Evolutionary conservation across 2,113 vertebrate species (phyloP).

Genomic region (Calidris pugnax): DNA sequence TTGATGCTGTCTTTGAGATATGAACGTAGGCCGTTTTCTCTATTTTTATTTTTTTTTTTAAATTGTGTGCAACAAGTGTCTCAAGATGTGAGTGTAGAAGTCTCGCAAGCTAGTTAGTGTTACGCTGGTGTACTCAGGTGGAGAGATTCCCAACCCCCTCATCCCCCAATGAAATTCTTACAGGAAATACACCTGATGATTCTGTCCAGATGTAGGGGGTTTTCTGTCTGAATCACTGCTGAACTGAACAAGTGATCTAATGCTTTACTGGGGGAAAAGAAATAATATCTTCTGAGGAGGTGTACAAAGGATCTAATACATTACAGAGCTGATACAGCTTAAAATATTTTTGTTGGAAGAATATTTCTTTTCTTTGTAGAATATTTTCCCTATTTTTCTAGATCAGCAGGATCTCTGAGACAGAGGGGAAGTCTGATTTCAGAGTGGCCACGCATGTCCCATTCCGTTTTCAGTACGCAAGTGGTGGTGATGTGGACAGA

Average conservation of each 20-base stretch:
- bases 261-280: not conserved
- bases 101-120: not conserved
- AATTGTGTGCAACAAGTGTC: not conserved
- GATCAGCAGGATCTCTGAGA: not conserved
- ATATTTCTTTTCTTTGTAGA: not conserved
- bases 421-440: not conserved
- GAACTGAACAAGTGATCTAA: not conserved
- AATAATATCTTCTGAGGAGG: not conserved
- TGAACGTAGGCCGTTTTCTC: not conserved
- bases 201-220: not conserved
- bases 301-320: not conserved
- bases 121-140: not conserved
- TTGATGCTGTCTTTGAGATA: not conserved
- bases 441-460: not conserved
- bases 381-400: not conserved
- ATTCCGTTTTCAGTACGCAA: not conserved
- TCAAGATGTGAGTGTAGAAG: not conserved
- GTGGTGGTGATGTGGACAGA: not conserved
- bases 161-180: not conserved
- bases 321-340: not conserved
- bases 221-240: not conserved
- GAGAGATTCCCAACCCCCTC: no score
- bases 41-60: not conserved
- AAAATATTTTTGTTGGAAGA: not conserved
- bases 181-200: not conserved